A percentile compares a stretch with the other conserved stretches of the same genome.
Evolutionary conservation across 2,113 vertebrate genomes (phyloP).

Genomic region (Rousettus leschenaultii): DNA sequence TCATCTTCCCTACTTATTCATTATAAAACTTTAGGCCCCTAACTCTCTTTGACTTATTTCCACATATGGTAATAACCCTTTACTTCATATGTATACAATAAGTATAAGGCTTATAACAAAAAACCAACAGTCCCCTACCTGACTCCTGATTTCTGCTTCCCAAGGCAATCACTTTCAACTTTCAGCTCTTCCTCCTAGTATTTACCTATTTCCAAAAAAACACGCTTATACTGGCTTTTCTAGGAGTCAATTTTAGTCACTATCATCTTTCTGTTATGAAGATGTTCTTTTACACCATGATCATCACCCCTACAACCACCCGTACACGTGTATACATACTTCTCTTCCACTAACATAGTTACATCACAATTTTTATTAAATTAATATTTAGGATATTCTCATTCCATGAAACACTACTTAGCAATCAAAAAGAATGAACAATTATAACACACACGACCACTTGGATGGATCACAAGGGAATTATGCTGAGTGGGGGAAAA

Average conservation of each 20-base stretch:
- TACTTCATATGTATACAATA: not conserved
- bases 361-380: constrained; percentile 6
- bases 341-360: not conserved
- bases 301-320: not conserved
- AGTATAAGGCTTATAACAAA: not conserved
- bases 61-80: not conserved
- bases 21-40: not conserved
- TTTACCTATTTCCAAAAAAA: not conserved
- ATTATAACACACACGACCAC: not conserved
- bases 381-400: not conserved
- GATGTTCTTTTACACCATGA: not conserved
- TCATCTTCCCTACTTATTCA: not conserved
- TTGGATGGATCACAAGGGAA: not conserved
- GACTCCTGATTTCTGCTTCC: not conserved
- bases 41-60: not conserved
- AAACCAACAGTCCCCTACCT: not conserved
- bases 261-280: not conserved
- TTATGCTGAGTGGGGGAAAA: not conserved
- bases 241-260: not conserved
- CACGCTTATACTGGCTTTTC: not conserved
- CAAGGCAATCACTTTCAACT: not conserved
- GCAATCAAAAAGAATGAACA: not conserved
- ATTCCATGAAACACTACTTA: not conserved
- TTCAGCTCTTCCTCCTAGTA: not conserved
- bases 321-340: not conserved